Evolutionary conservation across 2,797 vertebrate species (phyloP).

Genomic region (Crocidura indochinensis): DNA sequence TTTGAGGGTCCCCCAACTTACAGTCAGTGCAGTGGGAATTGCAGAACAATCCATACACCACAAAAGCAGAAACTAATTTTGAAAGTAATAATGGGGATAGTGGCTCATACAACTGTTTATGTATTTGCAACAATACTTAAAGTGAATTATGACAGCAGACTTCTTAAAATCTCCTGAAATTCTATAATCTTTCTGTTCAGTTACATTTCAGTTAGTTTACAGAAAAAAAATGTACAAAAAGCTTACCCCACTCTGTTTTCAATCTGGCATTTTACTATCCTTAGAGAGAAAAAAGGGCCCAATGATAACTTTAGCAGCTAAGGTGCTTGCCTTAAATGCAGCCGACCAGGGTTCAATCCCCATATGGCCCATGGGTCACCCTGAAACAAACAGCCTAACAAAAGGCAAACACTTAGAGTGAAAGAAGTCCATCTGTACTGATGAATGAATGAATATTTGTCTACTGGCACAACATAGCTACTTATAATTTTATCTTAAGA

Average conservation of each 20-base stretch:
- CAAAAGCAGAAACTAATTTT: background rate
- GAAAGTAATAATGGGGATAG: slow-evolving; percentile 17
- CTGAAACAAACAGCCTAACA: too few species aligned
- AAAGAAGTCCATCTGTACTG: background rate
- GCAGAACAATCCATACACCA: background rate
- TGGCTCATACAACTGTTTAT: background rate
- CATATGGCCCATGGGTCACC: too few species aligned
- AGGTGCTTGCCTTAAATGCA: too few species aligned
- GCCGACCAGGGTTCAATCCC: too few species aligned
- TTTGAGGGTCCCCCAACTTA: slow-evolving; percentile 5
- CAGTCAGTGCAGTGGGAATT: background rate
- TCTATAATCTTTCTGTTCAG: background rate
- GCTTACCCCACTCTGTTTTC: slow-evolving; percentile 9
- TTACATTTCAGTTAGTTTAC: background rate
- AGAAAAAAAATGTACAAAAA: slow-evolving; percentile 33
- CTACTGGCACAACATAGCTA: background rate
- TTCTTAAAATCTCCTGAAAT: background rate
- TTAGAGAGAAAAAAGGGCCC: background rate
- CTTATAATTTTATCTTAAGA: slow-evolving; percentile 19
- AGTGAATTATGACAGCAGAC: background rate
- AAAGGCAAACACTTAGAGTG: background rate
- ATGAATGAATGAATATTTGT: slow-evolving; percentile 4
- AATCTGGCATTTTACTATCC: slow-evolving; percentile 51
- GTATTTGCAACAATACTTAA: slow-evolving; percentile 30
- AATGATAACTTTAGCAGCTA: too few species aligned